A percentile compares a stretch with the other conserved stretches of the same genome.
Conservation (phyloP, 64 coral and sea anemone genomes). For the Hydrozoanthus tunicans region DNA sequence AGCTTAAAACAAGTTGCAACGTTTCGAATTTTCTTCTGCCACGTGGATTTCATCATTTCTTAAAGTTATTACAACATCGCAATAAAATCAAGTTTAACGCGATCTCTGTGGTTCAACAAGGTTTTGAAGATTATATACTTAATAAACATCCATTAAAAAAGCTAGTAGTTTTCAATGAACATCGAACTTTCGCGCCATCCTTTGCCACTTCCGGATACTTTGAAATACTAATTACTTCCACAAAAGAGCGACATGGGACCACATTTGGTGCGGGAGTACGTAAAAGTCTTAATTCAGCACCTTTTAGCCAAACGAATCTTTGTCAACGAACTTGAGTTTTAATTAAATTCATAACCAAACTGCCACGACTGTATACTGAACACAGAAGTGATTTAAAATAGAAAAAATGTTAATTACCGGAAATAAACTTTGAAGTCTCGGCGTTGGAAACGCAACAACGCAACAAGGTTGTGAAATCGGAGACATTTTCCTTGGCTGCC, state of each 20-base stretch:
- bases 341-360: background rate
- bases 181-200: conserved; percentile 57
- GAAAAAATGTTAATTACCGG: conserved; percentile 40
- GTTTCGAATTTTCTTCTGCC: conserved; percentile 54
- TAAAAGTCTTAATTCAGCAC: background rate
- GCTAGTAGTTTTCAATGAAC: background rate
- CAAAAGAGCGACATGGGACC: background rate
- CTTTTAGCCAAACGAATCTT: background rate
- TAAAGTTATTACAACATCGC: conserved; percentile 21
- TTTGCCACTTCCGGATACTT: conserved; percentile 9
- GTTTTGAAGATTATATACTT: background rate
- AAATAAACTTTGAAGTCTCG: conserved; percentile 26
- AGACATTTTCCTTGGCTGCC: background rate
- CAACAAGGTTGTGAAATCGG: conserved; percentile 40
- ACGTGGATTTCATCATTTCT: conserved; percentile 54
- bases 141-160: background rate
- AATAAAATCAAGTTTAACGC: background rate
- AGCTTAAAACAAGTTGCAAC: conserved; percentile 9
- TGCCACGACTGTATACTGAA: background rate
- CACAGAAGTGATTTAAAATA: background rate
- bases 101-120: background rate
- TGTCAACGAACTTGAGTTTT: background rate
- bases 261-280: conserved; percentile 6
- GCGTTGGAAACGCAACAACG: conserved; percentile 49
- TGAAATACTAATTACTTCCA: conserved; percentile 6